Evolutionary conservation across 2,113 vertebrate genomes (phyloP).

Genomic region (Verasper variegatus): DNA sequence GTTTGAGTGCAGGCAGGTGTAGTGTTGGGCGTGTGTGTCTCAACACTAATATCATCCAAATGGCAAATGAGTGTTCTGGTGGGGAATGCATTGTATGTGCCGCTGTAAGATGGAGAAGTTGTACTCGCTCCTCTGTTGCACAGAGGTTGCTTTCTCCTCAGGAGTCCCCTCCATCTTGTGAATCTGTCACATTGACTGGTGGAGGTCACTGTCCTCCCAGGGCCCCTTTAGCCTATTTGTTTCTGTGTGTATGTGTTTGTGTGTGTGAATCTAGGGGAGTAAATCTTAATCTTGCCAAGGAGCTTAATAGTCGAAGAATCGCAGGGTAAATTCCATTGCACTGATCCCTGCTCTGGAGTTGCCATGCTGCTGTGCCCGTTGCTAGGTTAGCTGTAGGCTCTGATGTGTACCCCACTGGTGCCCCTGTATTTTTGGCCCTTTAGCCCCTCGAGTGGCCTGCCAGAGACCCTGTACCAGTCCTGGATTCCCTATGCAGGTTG

Average conservation of each 20-base stretch:
- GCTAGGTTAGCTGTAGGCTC: slow-evolving; percentile 64
- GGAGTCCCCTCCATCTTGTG: slow-evolving; percentile 42
- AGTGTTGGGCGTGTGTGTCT: slow-evolving; percentile 11
- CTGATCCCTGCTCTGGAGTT: slow-evolving; percentile 63
- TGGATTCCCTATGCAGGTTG: slow-evolving; percentile 45
- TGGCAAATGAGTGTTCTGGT: slow-evolving; percentile 11
- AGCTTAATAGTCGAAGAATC: slow-evolving; percentile 62
- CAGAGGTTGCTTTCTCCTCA: slow-evolving; percentile 22
- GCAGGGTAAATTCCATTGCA: slow-evolving; percentile 61
- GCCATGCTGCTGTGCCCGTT: slow-evolving; percentile 66
- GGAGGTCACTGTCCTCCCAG: slow-evolving; percentile 75
- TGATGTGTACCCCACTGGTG: slow-evolving; percentile 49
- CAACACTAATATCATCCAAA: slow-evolving; percentile 7
- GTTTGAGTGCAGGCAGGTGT: slow-evolving; percentile 55
- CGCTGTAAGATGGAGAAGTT: slow-evolving; percentile 16
- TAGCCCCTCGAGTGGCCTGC: slow-evolving; percentile 38
- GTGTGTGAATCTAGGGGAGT: slow-evolving; percentile 56
- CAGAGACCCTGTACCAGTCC: slow-evolving; percentile 43
- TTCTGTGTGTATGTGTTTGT: slow-evolving; percentile 49
- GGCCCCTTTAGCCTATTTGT: slow-evolving; percentile 63
- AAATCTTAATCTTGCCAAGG: slow-evolving; percentile 73
- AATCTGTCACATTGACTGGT: slow-evolving; percentile 63
- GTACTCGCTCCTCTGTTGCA: slow-evolving; percentile 8
- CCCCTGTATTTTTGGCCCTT: slow-evolving; percentile 56
- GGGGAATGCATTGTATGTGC: slow-evolving; percentile 15